Percentiles rank a stretch among this genome's conserved stretches.
Evolutionary conservation across 1,140 invertebrate species (phyloP).

Genomic region (Drosophila tsacasi): DNA sequence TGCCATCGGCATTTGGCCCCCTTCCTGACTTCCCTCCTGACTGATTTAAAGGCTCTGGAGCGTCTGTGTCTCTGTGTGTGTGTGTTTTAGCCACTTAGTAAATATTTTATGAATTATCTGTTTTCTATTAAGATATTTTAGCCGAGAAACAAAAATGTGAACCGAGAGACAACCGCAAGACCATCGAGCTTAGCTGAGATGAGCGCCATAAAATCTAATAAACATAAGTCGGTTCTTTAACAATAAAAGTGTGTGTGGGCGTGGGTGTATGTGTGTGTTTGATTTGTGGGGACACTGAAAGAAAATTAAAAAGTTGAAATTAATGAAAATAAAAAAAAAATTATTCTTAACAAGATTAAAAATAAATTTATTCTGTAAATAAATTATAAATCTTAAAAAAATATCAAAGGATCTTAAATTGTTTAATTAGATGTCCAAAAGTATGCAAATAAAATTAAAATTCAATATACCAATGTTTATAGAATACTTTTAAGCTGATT

Average conservation of each 20-base stretch:
- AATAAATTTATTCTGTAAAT: no score
- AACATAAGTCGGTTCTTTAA: conserved; percentile 67
- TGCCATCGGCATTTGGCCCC: conserved; percentile 35
- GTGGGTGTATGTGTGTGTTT: conserved; percentile 10
- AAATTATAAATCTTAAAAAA: no score
- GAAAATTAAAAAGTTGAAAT: neutral
- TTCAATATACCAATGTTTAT: neutral
- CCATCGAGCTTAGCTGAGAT: conserved; percentile 40
- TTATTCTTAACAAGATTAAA: neutral
- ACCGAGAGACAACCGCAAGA: conserved; percentile 43
- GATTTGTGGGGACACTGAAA: conserved; percentile 6
- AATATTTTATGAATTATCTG: conserved; percentile 82
- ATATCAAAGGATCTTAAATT: no score
- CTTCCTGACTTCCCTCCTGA: conserved; percentile 1
- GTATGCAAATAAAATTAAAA: neutral
- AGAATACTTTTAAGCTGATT: neutral
- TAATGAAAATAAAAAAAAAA: neutral
- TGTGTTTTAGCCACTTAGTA: conserved; percentile 60
- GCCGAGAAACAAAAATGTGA: conserved; percentile 45
- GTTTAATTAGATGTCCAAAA: no score
- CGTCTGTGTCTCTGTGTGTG: conserved; percentile 15
- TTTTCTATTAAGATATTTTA: conserved; percentile 83
- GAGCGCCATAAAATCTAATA: conserved; percentile 74
- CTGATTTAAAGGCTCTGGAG: conserved; percentile 53
- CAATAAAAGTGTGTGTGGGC: conserved; percentile 16